Evolutionary conservation across 2,113 vertebrate genomes (phyloP).

Genomic region (Ptyas mucosa): DNA sequence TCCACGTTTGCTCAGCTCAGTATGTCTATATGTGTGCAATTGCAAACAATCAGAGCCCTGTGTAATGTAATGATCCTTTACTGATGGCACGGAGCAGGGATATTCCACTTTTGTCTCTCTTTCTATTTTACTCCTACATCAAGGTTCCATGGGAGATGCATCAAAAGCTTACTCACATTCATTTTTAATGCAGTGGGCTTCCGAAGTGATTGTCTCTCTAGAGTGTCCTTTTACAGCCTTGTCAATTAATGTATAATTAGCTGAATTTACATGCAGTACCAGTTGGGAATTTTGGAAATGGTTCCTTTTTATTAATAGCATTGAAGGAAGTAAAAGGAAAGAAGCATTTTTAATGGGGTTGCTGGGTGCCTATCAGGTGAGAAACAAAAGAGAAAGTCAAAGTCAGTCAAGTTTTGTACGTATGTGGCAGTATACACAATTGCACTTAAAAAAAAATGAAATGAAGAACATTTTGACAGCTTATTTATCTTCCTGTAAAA

Average conservation of each 20-base stretch:
- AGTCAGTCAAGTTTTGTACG: neutral
- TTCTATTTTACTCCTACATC: slow-evolving; percentile 40
- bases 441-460: neutral
- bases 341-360: neutral
- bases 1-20: neutral
- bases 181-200: slow-evolving; percentile 50
- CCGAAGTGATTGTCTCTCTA: slow-evolving; percentile 51
- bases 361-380: neutral
- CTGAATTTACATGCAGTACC: slow-evolving; percentile 51
- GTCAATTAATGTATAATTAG: slow-evolving; percentile 66
- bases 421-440: neutral
- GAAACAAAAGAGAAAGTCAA: neutral
- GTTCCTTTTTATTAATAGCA: slow-evolving; percentile 40
- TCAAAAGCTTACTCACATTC: slow-evolving; percentile 38
- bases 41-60: neutral
- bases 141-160: slow-evolving; percentile 53
- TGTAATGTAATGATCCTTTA: neutral
- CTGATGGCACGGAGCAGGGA: slow-evolving; percentile 12
- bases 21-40: neutral
- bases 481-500: neutral
- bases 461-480: neutral
- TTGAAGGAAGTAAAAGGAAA: neutral
- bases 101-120: slow-evolving; percentile 4
- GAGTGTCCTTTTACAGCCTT: slow-evolving; percentile 56
- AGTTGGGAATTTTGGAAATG: slow-evolving; percentile 60